Evolutionary conservation across 2,888 invertebrate genomes (phyloP), one percentile per base, ranked within the genome.

Genomic region (Piscicola geometra): DNA sequence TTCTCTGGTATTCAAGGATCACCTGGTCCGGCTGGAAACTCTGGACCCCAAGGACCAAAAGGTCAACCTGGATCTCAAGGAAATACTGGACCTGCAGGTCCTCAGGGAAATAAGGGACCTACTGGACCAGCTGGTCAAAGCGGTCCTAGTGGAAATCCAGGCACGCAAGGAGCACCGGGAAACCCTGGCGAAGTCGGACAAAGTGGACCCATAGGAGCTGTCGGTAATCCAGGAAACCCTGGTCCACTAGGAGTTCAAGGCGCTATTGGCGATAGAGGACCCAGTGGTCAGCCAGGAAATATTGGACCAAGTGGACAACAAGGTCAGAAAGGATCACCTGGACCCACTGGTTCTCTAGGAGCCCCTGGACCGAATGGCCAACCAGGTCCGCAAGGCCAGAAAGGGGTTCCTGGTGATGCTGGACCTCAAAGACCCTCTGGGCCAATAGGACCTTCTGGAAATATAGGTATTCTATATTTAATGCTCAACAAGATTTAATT

Each of bases 141-240:
- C 1, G 69, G 69, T 36, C 60, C 60, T 21, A 21, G 12, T 56
- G 60, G 60, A 3, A 56, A 18, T 36, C 67, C 71, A 47, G 52
- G 41, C 25, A 75, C 68, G 36, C 60, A n/a, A 35, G 60, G 60
- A 5, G 5, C 25, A 25, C 35, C 56, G 35, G 76, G 76, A 66
- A 25, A 25, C 33, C 9, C 25, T 21, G 77, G 77, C n/a, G 64
- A 75, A 15, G 15, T 71, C 28, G 79, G 79, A 32, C 52, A 74
- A 36, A 30, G 66, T 56, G 74, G 70, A 60, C 71, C 68, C 80
- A 82, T 78, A 60, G 81, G 82, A 32, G 76, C 75, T 15, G 80
- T 81, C 33, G 85, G 84, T 33, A 36, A 41, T 1, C 60, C 76
- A 33, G 84, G 85, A 15, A 66, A 68, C 21, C 41, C 60, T 5